These are phyloP conservation scores for Macaria notata DNA, from an alignment of 2,888 invertebrate genomes.

Conservation along the genomic window DNA sequence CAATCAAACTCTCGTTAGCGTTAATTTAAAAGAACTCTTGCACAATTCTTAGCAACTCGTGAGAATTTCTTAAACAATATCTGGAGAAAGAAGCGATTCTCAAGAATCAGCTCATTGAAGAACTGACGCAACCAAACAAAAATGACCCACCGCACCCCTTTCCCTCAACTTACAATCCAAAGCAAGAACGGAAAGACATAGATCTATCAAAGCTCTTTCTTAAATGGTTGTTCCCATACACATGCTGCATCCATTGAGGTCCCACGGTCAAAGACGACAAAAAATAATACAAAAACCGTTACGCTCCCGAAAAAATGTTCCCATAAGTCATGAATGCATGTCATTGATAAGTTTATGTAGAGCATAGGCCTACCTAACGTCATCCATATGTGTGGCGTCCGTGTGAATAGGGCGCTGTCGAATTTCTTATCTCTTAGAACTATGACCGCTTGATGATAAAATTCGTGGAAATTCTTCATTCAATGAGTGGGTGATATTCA, in stretches of 20 bases:
- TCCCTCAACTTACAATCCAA: conserved; percentile 3
- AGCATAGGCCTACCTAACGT: conserved; percentile 32
- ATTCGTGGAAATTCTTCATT: too few species aligned
- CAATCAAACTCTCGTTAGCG: not conserved
- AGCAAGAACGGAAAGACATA: conserved; percentile 3
- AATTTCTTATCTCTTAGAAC: conserved; percentile 6
- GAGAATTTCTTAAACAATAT: conserved; percentile 68
- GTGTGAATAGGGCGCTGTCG: not conserved
- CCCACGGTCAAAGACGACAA: conserved; percentile 77
- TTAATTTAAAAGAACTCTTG: conserved; percentile 33
- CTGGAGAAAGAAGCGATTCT: conserved; percentile 57
- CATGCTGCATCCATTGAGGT: conserved; percentile 76
- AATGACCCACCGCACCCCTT: conserved; percentile 48
- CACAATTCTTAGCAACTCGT: conserved; percentile 54
- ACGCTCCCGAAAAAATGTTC: conserved; percentile 75
- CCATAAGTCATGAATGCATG: conserved; percentile 74
- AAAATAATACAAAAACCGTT: conserved; percentile 82
- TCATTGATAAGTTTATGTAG: conserved; percentile 68
- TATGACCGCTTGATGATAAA: too few species aligned
- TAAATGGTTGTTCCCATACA: conserved; percentile 54
- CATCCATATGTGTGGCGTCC: conserved; percentile 31
- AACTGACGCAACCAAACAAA: conserved; percentile 48
- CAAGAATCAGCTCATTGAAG: conserved; percentile 74
- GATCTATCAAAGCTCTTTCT: conserved; percentile 43
- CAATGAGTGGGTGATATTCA: too few species aligned